These are phyloP conservation scores for Listronotus bonariensis DNA, from an alignment of 1,140 invertebrate genomes.

Conservation along the genomic window DNA sequence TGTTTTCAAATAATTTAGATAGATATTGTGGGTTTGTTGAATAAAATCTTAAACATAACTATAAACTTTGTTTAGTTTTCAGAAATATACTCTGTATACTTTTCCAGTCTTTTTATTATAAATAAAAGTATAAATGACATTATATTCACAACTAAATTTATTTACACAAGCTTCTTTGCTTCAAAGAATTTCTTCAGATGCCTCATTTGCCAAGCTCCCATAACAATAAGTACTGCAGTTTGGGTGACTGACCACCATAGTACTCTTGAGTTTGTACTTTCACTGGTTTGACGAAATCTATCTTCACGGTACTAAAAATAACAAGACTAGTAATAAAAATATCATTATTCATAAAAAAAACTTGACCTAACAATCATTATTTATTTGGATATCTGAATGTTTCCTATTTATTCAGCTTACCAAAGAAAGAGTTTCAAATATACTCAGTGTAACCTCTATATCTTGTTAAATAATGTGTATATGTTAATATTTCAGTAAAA, in stretches of 20 bases:
- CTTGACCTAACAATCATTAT: too few species aligned
- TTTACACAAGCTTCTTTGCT: slow-evolving; percentile 98
- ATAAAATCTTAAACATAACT: neutral
- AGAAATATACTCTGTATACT: too few species aligned
- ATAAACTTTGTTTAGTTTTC: too few species aligned
- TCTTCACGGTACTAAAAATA: slow-evolving; percentile 91
- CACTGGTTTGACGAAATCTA: slow-evolving; percentile 94
- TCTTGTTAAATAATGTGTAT: too few species aligned
- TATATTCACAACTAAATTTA: slow-evolving; percentile 12
- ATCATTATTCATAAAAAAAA: too few species aligned
- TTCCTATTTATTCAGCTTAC: too few species aligned
- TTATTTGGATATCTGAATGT: too few species aligned
- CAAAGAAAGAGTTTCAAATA: too few species aligned
- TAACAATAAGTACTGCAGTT: slow-evolving; percentile 84
- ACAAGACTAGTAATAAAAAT: neutral
- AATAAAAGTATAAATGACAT: slow-evolving; percentile 2
- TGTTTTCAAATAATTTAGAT: slow-evolving; percentile 66
- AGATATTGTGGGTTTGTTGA: slow-evolving; percentile 61
- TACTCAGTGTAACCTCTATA: too few species aligned
- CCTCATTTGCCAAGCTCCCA: slow-evolving; percentile 99
- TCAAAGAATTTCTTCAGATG: slow-evolving; percentile 99
- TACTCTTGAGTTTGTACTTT: slow-evolving; percentile 96
- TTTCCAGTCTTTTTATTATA: too few species aligned
- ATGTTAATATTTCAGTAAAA: too few species aligned
- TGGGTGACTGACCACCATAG: slow-evolving; percentile 98